Conservation (phyloP, 2,888 invertebrate genomes). For the Drosophila merina region DNA sequence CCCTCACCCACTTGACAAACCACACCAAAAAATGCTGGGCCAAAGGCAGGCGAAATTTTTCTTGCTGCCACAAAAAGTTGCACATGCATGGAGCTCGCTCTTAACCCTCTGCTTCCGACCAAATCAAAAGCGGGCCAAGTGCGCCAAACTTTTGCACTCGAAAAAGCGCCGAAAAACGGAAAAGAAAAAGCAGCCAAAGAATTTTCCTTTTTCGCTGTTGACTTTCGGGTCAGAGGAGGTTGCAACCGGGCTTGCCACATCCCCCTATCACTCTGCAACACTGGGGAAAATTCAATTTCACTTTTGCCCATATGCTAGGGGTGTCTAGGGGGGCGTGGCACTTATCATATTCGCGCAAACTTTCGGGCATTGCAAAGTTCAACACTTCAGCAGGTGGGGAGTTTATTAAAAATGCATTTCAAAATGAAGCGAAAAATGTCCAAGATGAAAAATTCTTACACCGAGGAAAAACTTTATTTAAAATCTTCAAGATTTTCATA, state of each 20-base stretch:
- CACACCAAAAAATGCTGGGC: constrained; percentile 8
- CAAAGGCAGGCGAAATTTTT: constrained; percentile 32
- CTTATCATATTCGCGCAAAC: constrained; percentile 69
- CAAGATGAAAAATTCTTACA: not conserved
- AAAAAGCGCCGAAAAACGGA: constrained; percentile 34
- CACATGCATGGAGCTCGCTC: constrained; percentile 32
- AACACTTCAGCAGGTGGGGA: constrained; percentile 35
- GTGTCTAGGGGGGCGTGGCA: constrained; percentile 48
- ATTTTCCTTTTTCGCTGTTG: constrained; percentile 57
- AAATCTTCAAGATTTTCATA: not conserved
- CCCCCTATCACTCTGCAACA: constrained; percentile 56
- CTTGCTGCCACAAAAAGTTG: constrained; percentile 43
- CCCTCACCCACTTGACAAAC: constrained; percentile 25
- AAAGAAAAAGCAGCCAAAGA: constrained; percentile 22
- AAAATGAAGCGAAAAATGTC: constrained; percentile 31
- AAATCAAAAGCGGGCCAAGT: constrained; percentile 53
- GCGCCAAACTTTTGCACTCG: constrained; percentile 65
- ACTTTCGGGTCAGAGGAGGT: constrained; percentile 45
- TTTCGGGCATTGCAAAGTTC: constrained; percentile 40
- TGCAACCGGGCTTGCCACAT: not conserved
- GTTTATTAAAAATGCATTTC: constrained; percentile 53
- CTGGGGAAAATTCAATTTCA: constrained; percentile 74
- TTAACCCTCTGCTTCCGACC: constrained; percentile 24
- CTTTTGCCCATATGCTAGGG: constrained; percentile 55
- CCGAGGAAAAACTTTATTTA: not conserved